Base-by-base conservation (phyloP, 2,797 vertebrate species). In the Paramormyrops hopkinsi region DNA sequence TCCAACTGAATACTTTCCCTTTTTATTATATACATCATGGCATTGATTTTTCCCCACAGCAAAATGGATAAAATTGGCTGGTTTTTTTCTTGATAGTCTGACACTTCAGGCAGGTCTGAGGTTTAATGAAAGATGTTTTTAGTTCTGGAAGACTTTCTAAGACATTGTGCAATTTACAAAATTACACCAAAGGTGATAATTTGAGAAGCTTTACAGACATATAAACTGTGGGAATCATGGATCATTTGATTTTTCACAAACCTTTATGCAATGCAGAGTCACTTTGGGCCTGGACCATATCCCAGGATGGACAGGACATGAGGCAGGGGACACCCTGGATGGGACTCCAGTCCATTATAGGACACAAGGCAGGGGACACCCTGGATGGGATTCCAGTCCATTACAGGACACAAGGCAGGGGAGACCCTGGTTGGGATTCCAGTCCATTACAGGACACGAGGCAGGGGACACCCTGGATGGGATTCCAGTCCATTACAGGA, bases 21-120 rank as follows among this genome's bases (percentile, higher is more conserved):
- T 53, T 62, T 41, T 88, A 62, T 84, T 25, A 12, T 53, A 88
- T 69, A 51, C 76, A 84, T 53, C 25, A 50, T 62, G 51, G 12
- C 48, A 83, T 90, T 90, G 86, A 83, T 62, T 90, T 82, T 82
- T 88, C 83, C 87, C 51, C 50, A 88, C 84, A 53, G 51, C 51
- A 54, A 79, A 90, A 62, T 46, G 41, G 65, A 88, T 88, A 14
- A 65, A 88, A 88, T 37, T 48, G n/a, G 50, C 29, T n/a, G 5
- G n/a, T 69, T 79, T 82, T 44, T 59, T 88, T 88, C 33, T 62
- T 33, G 65, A 44, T 73, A 88, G 37, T 48, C 62, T 65, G 6
- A 41, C 50, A 54, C 19, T 50, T 79, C 37, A 84, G 17, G 65
- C 50, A 29, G 79, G 22, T 46, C 33, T 84, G 88, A 59, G 51